Percentiles rank a stretch among this genome's conserved stretches.
These are phyloP conservation scores for Epistrophe eligans DNA, from an alignment of 2,888 invertebrate species.

Conservation along the genomic window DNA sequence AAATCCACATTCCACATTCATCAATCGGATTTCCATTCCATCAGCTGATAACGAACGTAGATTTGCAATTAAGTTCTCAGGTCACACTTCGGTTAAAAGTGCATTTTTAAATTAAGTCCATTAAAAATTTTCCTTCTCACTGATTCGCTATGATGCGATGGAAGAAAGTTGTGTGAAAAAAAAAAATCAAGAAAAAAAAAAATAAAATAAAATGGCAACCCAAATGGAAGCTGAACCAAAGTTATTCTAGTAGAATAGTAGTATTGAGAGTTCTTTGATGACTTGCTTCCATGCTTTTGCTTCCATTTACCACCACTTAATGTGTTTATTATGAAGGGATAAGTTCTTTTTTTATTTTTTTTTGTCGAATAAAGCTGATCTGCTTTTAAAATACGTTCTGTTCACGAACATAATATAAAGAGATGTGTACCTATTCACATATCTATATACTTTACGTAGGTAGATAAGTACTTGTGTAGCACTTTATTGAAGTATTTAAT, in stretches of 20 bases:
- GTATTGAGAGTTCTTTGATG: slow-evolving; percentile 59
- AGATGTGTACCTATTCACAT: neutral
- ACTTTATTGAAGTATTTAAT: slow-evolving; percentile 64
- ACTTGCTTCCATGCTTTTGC: slow-evolving; percentile 27
- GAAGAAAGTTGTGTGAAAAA: slow-evolving; percentile 19
- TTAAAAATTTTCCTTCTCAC: slow-evolving; percentile 73
- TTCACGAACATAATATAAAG: slow-evolving; percentile 8
- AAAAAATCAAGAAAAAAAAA: neutral
- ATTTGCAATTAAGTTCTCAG: slow-evolving; percentile 75
- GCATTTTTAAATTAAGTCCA: slow-evolving; percentile 75
- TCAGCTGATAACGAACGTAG: slow-evolving; percentile 63
- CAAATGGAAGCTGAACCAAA: slow-evolving; percentile 44
- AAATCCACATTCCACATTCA: slow-evolving; percentile 54
- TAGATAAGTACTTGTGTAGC: slow-evolving; percentile 29
- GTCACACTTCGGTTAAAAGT: slow-evolving; percentile 72
- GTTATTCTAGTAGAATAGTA: slow-evolving; percentile 40
- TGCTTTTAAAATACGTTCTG: slow-evolving; percentile 41
- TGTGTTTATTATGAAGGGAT: slow-evolving; percentile 62
- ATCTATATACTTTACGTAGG: neutral
- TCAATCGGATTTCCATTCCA: slow-evolving; percentile 70
- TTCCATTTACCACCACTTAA: slow-evolving; percentile 64
- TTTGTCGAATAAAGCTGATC: slow-evolving; percentile 54
- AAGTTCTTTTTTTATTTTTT: slow-evolving; percentile 27
- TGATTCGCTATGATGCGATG: slow-evolving; percentile 46
- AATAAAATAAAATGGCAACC: neutral